Evolutionary conservation across 1,140 invertebrate species (phyloP).

Genomic region (Neodiprion lecontei): DNA sequence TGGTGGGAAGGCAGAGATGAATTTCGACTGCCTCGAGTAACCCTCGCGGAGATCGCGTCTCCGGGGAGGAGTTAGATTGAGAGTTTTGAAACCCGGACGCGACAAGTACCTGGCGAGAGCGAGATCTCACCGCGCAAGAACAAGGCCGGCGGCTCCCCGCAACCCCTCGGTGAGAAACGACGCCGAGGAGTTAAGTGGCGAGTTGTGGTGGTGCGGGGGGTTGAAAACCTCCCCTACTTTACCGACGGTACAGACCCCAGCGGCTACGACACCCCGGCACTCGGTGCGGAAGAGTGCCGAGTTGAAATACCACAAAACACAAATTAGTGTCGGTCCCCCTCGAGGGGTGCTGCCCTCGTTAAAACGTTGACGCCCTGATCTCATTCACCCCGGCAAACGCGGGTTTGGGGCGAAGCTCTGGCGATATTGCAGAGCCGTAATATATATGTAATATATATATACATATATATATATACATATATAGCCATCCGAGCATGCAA

Average conservation of each 20-base stretch:
- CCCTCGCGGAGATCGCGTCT: conserved; percentile 35
- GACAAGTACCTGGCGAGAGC: conserved; percentile 3
- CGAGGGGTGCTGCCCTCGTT: conserved; percentile 36
- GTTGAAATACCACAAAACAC: conserved; percentile 36
- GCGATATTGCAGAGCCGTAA: neutral
- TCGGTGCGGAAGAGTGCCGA: conserved; percentile 31
- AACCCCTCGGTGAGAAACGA: neutral
- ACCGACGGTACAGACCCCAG: conserved; percentile 8
- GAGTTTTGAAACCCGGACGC: conserved; percentile 20
- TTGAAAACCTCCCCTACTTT: neutral
- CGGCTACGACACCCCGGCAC: conserved; percentile 26
- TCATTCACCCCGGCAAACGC: neutral
- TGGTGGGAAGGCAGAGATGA: neutral
- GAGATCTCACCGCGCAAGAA: neutral
- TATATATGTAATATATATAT: neutral
- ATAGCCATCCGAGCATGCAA: neutral
- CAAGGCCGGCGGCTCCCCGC: conserved; percentile 25
- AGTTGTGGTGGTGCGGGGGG: neutral
- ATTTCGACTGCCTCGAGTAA: neutral
- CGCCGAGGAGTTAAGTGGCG: neutral
- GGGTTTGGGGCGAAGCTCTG: neutral
- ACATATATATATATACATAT: conserved; percentile 1
- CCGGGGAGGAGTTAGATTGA: conserved; percentile 33
- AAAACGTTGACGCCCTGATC: conserved; percentile 44
- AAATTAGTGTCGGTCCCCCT: conserved; percentile 45